Conservation (phyloP, 2,797 vertebrate species). For the Gymnocypris eckloni region DNA sequence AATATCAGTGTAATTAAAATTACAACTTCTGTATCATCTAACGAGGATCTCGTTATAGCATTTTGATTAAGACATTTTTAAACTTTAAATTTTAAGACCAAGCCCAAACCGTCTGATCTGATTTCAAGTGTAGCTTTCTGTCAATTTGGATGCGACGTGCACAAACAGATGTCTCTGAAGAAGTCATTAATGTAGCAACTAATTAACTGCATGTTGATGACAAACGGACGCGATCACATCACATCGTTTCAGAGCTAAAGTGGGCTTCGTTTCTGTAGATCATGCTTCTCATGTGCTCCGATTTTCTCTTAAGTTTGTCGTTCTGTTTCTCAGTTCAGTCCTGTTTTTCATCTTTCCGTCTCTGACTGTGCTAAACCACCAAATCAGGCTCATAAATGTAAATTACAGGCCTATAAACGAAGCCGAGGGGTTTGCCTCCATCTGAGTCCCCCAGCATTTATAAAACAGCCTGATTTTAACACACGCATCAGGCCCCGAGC, state of each 20-base stretch:
- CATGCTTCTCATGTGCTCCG: background rate
- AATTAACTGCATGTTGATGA: background rate
- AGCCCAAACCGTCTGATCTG: background rate
- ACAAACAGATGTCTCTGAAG: background rate
- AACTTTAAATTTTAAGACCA: background rate
- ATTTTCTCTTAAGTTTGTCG: background rate
- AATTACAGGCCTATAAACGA: slow-evolving; percentile 77
- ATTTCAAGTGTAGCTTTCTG: background rate
- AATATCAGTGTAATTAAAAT: too few relatives aligned
- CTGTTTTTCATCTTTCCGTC: slow-evolving; percentile 55
- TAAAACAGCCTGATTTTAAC: slow-evolving; percentile 1
- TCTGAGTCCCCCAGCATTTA: slow-evolving; percentile 56
- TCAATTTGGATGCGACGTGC: background rate
- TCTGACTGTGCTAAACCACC: slow-evolving; percentile 38
- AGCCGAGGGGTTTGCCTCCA: slow-evolving; percentile 69
- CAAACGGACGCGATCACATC: background rate
- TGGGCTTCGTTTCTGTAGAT: background rate
- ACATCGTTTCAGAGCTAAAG: too few relatives aligned
- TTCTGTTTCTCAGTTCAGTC: slow-evolving; percentile 52
- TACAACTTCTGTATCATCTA: too few relatives aligned
- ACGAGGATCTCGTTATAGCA: too few relatives aligned
- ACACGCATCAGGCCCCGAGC: background rate
- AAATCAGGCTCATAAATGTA: slow-evolving; percentile 71
- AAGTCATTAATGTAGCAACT: background rate
- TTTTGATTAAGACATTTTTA: too few relatives aligned